Conservation (phyloP, 2,888 invertebrate genomes). For the Protonemura montana region DNA sequence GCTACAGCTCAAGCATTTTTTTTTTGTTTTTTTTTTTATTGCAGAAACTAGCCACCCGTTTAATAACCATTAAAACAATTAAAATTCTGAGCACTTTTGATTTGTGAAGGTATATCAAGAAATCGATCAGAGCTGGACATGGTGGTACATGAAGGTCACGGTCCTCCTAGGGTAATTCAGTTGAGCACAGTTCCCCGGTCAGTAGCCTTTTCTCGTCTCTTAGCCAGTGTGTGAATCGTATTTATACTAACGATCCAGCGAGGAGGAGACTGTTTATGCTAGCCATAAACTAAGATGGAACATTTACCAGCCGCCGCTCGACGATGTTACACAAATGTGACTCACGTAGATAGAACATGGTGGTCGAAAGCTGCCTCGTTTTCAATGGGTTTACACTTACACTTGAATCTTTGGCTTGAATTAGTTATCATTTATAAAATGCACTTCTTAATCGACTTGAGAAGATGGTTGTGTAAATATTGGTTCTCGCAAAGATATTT, state of each 20-base stretch:
- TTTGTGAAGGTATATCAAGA: no score
- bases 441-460: neutral
- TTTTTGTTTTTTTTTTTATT: no score
- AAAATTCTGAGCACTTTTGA: no score
- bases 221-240: constrained; percentile 21
- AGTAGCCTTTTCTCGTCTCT: constrained; percentile 27
- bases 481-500: neutral
- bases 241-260: constrained; percentile 36
- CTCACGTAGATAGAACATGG: no score
- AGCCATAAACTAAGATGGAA: constrained; percentile 28
- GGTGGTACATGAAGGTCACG: constrained; percentile 27
- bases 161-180: constrained; percentile 26
- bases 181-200: constrained; percentile 30
- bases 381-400: no score
- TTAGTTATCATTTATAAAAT: neutral
- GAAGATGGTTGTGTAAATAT: neutral
- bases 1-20: no score
- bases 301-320: constrained; percentile 20
- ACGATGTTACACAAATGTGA: constrained; percentile 32
- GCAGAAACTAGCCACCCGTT: no score
- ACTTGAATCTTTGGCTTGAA: no score
- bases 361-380: no score
- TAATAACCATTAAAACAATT: no score
- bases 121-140: no score
- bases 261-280: constrained; percentile 38